Conservation (phyloP, 2,888 invertebrate species). For the Hermaeophaga mercurialis region DNA sequence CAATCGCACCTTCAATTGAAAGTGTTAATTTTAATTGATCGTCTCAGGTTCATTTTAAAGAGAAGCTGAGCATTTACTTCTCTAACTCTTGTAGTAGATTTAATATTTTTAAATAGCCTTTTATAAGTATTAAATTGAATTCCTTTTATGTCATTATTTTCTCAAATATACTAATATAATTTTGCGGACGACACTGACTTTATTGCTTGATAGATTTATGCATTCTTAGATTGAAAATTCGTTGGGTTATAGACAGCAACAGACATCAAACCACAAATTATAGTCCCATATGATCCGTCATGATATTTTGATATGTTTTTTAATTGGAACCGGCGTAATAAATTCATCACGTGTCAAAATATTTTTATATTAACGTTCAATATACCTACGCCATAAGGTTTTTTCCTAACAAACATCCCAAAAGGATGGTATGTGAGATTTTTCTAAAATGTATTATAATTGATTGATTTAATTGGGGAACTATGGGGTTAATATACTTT, state of each 20-base stretch:
- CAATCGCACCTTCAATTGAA: no score
- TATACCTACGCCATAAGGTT: background rate
- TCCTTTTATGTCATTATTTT: no score
- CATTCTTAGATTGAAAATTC: constrained; percentile 45
- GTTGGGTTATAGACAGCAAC: constrained; percentile 42
- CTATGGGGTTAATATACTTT: no score
- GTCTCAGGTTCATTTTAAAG: no score
- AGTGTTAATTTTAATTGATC: no score
- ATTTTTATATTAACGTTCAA: constrained; percentile 7
- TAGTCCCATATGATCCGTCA: constrained; percentile 31
- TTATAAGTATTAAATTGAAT: no score
- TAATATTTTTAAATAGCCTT: no score
- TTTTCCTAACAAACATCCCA: no score
- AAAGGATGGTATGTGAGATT: background rate
- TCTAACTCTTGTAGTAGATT: no score
- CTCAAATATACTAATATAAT: no score
- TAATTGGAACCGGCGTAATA: constrained; percentile 37
- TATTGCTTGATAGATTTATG: constrained; percentile 41
- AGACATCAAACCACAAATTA: constrained; percentile 44
- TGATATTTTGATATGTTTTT: constrained; percentile 33
- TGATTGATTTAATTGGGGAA: background rate
- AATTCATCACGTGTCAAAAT: constrained; percentile 37
- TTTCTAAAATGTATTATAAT: background rate
- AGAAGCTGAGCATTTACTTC: no score
- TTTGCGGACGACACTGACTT: constrained; percentile 24